phyloP scores from a whole-genome alignment of 2,888 invertebrate genomes.

The Apodemia hepburni region DNA sequence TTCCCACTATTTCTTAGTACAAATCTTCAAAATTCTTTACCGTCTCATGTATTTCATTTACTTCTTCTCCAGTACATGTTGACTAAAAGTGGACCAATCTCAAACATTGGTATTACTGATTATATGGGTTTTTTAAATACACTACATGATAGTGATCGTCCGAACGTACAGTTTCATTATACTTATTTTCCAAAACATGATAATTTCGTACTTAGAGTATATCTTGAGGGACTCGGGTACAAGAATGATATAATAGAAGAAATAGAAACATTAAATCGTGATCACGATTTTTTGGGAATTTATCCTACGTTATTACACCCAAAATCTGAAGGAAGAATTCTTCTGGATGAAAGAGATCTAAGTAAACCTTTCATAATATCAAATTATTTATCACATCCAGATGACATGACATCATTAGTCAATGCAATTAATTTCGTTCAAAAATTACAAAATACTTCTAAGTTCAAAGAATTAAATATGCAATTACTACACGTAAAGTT shows the following conservation, averaged over 20 bases:
- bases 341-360: slow-evolving; percentile 64
- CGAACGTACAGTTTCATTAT: slow-evolving; percentile 74
- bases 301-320: slow-evolving; percentile 63
- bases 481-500: slow-evolving; percentile 47
- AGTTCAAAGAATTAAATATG: slow-evolving; percentile 53
- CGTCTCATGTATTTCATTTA: slow-evolving; percentile 37
- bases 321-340: slow-evolving; percentile 77
- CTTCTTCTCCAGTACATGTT: slow-evolving; percentile 67
- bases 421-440: slow-evolving; percentile 54
- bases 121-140: slow-evolving; percentile 75
- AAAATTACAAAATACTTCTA: slow-evolving; percentile 52
- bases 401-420: slow-evolving; percentile 69
- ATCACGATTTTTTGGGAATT: slow-evolving; percentile 50
- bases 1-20: slow-evolving; percentile 44
- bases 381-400: slow-evolving; percentile 79
- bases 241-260: slow-evolving; percentile 42
- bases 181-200: slow-evolving; percentile 44
- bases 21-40: slow-evolving; percentile 32
- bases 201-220: slow-evolving; percentile 35
- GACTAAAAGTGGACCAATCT: slow-evolving; percentile 64
- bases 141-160: slow-evolving; percentile 53
- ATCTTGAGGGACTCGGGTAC: slow-evolving; percentile 43
- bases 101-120: slow-evolving; percentile 59
- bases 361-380: slow-evolving; percentile 78
- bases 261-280: slow-evolving; percentile 42